Evolutionary conservation across 2,888 invertebrate genomes (phyloP).

Genomic region (Seladonia tumulorum): DNA sequence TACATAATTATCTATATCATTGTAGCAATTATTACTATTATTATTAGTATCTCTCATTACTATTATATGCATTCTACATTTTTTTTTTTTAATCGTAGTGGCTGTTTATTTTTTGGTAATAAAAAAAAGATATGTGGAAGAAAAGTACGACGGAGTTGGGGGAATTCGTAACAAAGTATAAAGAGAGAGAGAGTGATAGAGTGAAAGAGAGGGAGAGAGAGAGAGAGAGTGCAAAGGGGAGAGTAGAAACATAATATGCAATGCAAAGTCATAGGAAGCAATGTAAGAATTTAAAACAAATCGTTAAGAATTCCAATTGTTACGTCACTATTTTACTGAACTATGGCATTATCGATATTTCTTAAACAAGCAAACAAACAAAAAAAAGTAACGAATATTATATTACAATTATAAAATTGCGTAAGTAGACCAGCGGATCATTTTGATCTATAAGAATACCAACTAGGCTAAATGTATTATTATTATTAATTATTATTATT

Average conservation of each 20-base stretch:
- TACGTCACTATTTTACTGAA: slow-evolving; percentile 67
- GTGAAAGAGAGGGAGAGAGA: slow-evolving; percentile 22
- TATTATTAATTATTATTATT: slow-evolving; percentile 70
- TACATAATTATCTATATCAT: slow-evolving; percentile 75
- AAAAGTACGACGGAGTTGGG: slow-evolving; percentile 51
- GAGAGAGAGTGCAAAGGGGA: slow-evolving; percentile 24
- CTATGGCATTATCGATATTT: slow-evolving; percentile 63
- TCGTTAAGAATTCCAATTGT: slow-evolving; percentile 63
- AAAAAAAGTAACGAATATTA: slow-evolving; percentile 55
- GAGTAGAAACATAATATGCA: slow-evolving; percentile 56
- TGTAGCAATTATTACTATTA: slow-evolving; percentile 74
- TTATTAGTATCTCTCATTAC: slow-evolving; percentile 71
- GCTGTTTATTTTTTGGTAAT: slow-evolving; percentile 71
- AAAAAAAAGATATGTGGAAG: slow-evolving; percentile 58
- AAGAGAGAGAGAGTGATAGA: slow-evolving; percentile 32
- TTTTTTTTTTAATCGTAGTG: slow-evolving; percentile 63
- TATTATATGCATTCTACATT: slow-evolving; percentile 68
- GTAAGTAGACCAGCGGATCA: slow-evolving; percentile 76
- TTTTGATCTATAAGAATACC: slow-evolving; percentile 78
- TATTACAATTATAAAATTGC: slow-evolving; percentile 71
- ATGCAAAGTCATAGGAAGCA: slow-evolving; percentile 65
- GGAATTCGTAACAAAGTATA: slow-evolving; percentile 58
- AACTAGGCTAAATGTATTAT: slow-evolving; percentile 81
- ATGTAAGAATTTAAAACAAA: slow-evolving; percentile 59
- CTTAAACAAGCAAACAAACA: slow-evolving; percentile 56